These are phyloP conservation scores for Penaeus chinensis DNA, from an alignment of 1,140 invertebrate species.

Conservation along the genomic window DNA sequence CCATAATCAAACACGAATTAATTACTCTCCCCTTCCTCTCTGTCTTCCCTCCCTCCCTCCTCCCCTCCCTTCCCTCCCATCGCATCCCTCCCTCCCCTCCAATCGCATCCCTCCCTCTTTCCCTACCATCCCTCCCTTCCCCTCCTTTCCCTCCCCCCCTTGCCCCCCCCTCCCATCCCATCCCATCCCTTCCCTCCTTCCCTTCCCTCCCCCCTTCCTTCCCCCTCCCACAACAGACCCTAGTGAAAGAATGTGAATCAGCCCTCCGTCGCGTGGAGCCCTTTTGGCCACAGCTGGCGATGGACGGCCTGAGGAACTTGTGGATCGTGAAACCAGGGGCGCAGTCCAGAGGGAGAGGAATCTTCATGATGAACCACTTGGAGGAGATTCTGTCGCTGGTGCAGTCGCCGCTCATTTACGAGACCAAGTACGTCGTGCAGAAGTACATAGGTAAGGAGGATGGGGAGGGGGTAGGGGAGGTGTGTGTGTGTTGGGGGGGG, in stretches of 20 bases:
- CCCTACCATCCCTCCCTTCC: no score
- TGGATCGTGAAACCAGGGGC: conserved; percentile 97
- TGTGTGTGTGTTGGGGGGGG: not conserved
- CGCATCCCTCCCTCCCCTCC: not conserved
- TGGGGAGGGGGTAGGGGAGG: not conserved
- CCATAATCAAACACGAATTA: no score
- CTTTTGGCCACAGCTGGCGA: conserved; percentile 83
- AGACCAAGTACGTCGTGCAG: conserved; percentile 89
- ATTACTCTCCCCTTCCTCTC: no score
- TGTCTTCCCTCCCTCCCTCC: no score
- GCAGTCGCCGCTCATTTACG: conserved; percentile 68
- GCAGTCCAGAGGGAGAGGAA: conserved; percentile 90
- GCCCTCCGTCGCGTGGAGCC: conserved; percentile 74
- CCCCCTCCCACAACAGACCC: conserved; percentile 35
- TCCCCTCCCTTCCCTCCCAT: not conserved
- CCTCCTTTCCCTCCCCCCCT: not conserved
- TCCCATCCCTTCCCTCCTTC: no score
- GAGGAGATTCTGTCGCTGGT: conserved; percentile 82
- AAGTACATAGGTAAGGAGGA: conserved; percentile 88
- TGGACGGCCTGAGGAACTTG: conserved; percentile 85
- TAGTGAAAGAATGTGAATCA: conserved; percentile 64
- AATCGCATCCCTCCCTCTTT: no score
- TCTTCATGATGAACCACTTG: conserved; percentile 86
- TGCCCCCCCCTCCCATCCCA: not conserved
- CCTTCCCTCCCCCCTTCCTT: not conserved